Conservation (phyloP, 2,113 vertebrate genomes). For the Gulo gulo region DNA sequence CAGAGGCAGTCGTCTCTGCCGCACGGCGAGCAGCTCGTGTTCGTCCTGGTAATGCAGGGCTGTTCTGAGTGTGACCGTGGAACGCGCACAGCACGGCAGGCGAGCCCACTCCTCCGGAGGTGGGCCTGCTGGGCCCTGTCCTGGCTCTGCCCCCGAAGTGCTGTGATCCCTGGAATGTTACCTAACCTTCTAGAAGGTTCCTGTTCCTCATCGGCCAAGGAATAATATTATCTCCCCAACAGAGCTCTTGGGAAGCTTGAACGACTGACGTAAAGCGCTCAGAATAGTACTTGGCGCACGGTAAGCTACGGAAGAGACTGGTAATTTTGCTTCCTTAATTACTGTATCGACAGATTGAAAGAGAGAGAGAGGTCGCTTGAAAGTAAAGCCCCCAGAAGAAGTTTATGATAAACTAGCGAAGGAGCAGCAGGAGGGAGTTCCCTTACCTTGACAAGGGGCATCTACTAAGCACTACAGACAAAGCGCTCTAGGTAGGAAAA, state of each 20-base stretch:
- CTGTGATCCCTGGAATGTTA: neutral
- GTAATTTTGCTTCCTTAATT: neutral
- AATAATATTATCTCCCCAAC: no score
- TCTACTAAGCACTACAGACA: neutral
- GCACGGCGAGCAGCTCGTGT: fast-evolving
- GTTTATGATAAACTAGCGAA: neutral
- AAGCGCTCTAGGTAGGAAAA: neutral
- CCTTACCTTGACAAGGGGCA: neutral
- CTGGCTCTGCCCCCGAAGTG: neutral
- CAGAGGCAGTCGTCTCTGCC: neutral
- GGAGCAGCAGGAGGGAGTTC: neutral
- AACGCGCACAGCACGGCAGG: fast-evolving
- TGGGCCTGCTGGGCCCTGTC: neutral
- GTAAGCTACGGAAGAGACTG: fast-evolving
- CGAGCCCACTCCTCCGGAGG: fast-evolving
- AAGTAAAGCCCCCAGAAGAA: neutral
- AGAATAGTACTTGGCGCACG: fast-evolving
- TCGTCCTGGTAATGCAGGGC: no score
- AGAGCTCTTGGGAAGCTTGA: no score
- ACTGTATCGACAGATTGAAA: neutral
- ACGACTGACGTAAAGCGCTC: neutral
- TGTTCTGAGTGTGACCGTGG: neutral
- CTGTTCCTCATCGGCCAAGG: no score
- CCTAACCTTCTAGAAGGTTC: neutral
- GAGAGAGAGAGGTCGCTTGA: neutral